These are phyloP conservation scores for Chaetorhynchus papuensis DNA, from an alignment of 2,113 vertebrate species.

Conservation along the genomic window DNA sequence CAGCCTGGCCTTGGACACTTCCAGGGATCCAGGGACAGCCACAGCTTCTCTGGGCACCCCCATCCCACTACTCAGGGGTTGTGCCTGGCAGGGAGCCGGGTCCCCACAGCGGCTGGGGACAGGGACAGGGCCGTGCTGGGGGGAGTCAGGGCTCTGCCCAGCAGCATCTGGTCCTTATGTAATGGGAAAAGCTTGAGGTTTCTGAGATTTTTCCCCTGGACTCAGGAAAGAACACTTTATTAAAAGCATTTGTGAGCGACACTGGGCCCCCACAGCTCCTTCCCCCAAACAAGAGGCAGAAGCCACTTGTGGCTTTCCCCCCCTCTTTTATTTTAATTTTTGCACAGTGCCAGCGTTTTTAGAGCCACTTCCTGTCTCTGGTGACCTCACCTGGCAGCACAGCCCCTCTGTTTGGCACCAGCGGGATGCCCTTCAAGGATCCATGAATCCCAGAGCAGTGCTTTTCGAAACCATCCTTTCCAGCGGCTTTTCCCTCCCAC, in stretches of 20 bases:
- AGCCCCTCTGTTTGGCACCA: neutral
- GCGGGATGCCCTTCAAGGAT: rapidly evolving
- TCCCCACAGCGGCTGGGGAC: neutral
- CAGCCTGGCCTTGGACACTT: neutral
- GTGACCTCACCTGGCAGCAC: neutral
- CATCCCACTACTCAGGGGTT: neutral
- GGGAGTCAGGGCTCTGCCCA: neutral
- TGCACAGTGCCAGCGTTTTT: neutral
- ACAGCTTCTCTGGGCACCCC: neutral
- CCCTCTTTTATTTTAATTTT: rapidly evolving
- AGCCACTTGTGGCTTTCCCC: neutral
- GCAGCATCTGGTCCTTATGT: constrained; percentile 29
- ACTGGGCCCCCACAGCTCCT: neutral
- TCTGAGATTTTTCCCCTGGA: constrained; percentile 1
- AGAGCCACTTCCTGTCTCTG: neutral
- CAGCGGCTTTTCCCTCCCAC: rapidly evolving
- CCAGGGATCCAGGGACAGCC: neutral
- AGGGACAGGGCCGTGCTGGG: neutral
- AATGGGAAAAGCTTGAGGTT: constrained; percentile 42
- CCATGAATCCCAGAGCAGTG: rapidly evolving
- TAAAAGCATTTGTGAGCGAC: neutral
- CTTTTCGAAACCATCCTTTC: neutral
- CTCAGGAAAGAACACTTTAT: constrained; percentile 60
- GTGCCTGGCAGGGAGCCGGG: neutral
- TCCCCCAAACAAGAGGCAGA: neutral